These are phyloP conservation scores for Chaetura pelagica DNA, from an alignment of 2,113 vertebrate genomes.

Conservation along the genomic window DNA sequence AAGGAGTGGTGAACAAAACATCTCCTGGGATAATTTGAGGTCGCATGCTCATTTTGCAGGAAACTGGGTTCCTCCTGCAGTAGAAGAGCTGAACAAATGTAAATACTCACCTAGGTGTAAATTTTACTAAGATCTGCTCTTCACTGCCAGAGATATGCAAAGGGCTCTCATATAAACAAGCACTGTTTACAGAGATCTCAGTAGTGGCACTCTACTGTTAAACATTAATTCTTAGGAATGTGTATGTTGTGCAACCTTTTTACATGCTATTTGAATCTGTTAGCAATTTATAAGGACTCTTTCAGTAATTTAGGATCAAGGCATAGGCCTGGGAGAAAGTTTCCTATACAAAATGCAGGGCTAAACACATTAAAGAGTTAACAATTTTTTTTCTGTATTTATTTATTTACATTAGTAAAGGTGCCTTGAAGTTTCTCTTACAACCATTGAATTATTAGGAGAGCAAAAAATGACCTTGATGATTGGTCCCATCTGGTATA, in stretches of 20 bases:
- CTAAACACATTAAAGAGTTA: not conserved
- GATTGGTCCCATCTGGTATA: not conserved
- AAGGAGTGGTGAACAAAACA: not conserved
- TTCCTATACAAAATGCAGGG: not conserved
- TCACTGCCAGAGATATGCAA: not conserved
- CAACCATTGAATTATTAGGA: not conserved
- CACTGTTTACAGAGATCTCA: not conserved
- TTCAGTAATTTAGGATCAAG: not conserved
- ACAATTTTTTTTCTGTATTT: not conserved
- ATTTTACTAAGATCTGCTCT: not conserved
- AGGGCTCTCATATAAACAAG: not conserved
- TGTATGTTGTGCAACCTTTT: constrained; percentile 19
- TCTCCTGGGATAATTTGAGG: not conserved
- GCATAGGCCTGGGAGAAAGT: not conserved
- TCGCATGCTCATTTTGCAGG: not conserved
- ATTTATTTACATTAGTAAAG: not conserved
- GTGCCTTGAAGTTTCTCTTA: not conserved
- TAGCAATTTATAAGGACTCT: not conserved
- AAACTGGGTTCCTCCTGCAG: not conserved
- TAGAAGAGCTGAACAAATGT: not conserved
- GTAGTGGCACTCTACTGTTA: constrained; percentile 32
- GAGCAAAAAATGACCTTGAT: not conserved
- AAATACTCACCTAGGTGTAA: not conserved
- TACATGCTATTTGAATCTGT: not conserved
- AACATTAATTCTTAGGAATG: constrained; percentile 60